Percentiles rank a stretch among this genome's conserved stretches.
Evolutionary conservation across 2,113 vertebrate species (phyloP).

Genomic region (Saguinus midas): DNA sequence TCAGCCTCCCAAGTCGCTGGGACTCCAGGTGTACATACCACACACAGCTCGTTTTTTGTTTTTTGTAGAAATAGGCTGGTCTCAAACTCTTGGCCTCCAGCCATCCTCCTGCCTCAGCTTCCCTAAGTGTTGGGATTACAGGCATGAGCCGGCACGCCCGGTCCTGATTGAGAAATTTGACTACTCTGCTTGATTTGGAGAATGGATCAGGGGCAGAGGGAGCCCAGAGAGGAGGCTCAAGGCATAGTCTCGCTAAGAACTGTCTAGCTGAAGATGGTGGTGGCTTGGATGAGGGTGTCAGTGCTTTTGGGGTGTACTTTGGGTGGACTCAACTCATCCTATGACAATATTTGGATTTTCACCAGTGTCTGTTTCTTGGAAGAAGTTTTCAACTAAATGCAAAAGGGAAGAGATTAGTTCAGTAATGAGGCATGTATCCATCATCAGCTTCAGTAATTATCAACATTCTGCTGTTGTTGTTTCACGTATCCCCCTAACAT

Average conservation of each 20-base stretch:
- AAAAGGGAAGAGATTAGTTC: not conserved
- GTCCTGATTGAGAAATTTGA: not conserved
- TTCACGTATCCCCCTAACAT: not conserved
- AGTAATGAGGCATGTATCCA: accelerated
- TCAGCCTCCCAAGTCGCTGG: not conserved
- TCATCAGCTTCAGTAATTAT: not conserved
- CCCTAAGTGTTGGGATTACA: not conserved
- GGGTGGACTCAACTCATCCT: not conserved
- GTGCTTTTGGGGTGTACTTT: no score
- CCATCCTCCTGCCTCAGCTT: not conserved
- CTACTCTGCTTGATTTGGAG: not conserved
- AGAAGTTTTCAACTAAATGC: not conserved
- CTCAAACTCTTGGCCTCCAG: not conserved
- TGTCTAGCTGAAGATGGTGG: accelerated
- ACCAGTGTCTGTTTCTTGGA: not conserved
- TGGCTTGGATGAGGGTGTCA: not conserved
- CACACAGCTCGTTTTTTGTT: not conserved
- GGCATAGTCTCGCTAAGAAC: accelerated
- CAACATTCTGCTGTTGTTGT: not conserved
- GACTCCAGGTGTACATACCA: not conserved
- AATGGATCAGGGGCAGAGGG: not conserved
- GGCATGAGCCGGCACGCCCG: not conserved
- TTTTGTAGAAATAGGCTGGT: not conserved
- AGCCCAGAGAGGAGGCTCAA: not conserved
- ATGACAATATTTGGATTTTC: not conserved